Base-by-base conservation (phyloP, 2,888 invertebrate genomes). In the Cantharis nigra region DNA sequence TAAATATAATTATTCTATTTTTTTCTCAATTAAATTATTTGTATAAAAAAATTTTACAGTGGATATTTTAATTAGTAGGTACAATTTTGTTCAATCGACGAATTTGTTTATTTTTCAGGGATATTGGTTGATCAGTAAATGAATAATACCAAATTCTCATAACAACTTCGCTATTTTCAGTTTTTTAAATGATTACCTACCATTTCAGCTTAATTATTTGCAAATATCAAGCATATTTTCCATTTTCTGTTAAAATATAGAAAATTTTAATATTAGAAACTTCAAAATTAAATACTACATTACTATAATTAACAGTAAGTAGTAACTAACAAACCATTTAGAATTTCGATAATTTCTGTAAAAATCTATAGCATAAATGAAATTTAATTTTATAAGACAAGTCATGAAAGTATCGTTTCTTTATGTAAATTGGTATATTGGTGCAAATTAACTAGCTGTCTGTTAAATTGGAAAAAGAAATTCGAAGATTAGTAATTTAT, bases 401-500 rank as follows among this genome's bases (percentile, higher is more conserved):
- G 49, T 49, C 49, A 49, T 49, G 49, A 49, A 49, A 49, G n/a
- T 49, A 49, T 49, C 49, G 49, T 7, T 49, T 49, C n/a, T 49
- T n/a, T 49, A 49, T 49, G 49, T 49, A 49, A 49, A 49, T 49
- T 49, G 49, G 49, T 49, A n/a, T 49, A 49, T 49, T 49, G 49
- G 49, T 49, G 49, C 49, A 49, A 49, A 49, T 49, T 49, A 49
- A 49, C 49, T 49, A 49, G 49, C 49, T 49, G 49, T 49, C 49
- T 49, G 49, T 49, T 49, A 49, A 49, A 49, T 49, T 49, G 49
- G 49, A 49, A 49, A 49, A 49, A 49, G 65, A 67, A 65, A 23
- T 23, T 67, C 65, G n/a, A 23, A 20, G 65, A 67, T 67, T 67
- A 67, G 26, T 67, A 67, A 67, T 67, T 67, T 67, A 67, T 67